phyloP scores from a whole-genome alignment of 2,113 vertebrate species.

The Centropristis striata region DNA sequence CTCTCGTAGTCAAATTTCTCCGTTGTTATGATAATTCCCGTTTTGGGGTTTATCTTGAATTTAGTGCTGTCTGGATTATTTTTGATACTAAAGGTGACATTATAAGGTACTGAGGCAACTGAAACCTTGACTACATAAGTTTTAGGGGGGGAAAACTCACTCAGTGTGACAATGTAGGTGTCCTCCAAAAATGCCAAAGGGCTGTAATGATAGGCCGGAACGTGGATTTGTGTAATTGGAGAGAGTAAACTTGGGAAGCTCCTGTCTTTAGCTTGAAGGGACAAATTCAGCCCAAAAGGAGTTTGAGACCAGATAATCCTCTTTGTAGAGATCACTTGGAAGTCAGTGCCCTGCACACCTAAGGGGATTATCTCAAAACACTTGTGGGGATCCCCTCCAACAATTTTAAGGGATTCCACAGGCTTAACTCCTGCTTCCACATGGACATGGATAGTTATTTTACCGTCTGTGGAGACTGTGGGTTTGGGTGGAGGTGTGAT shows the following conservation, averaged over 20 bases:
- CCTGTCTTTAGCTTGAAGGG: conserved; percentile 90
- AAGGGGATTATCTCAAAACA: conserved; percentile 90
- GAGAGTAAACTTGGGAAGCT: conserved; percentile 86
- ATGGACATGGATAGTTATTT: conserved; percentile 84
- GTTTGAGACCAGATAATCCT: conserved; percentile 90
- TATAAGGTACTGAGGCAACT: conserved; percentile 75
- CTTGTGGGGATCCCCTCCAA: conserved; percentile 89
- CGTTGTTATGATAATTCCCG: conserved; percentile 91
- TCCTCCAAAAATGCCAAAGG: conserved; percentile 88
- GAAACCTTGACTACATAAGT: conserved; percentile 88
- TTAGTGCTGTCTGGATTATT: conserved; percentile 81
- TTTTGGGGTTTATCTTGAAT: conserved; percentile 91
- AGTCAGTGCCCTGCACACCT: conserved; percentile 85
- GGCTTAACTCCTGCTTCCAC: conserved; percentile 85
- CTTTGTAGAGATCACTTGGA: conserved; percentile 90
- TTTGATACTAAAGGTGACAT: conserved; percentile 89
- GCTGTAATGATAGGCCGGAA: conserved; percentile 85
- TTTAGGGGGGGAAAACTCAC: conserved; percentile 92
- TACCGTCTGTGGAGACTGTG: conserved; percentile 69
- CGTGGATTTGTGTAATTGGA: conserved; percentile 85
- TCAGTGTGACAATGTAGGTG: conserved; percentile 88
- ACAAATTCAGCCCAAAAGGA: conserved; percentile 92
- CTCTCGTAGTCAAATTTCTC: conserved; percentile 87
- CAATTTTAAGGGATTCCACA: conserved; percentile 87
- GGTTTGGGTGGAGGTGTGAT: conserved; percentile 78